Conservation (phyloP, 2,888 invertebrate species). For the Lochmaea crataegi region DNA sequence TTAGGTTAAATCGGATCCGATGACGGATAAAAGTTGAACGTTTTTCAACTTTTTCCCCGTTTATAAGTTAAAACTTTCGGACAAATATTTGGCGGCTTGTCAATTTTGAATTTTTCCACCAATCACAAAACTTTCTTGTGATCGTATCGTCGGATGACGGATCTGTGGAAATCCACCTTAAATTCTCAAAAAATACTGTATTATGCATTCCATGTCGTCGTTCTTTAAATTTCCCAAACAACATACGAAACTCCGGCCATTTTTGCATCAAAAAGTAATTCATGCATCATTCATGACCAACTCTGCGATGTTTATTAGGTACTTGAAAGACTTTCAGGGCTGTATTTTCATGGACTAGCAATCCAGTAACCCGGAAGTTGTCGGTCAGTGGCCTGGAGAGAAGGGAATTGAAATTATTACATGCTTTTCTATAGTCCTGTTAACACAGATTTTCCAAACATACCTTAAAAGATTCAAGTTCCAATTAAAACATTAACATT, state of each 20-base stretch:
- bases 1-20: too few relatives aligned
- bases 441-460: not conserved
- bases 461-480: not conserved
- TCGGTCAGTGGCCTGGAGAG: conserved; percentile 47
- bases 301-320: conserved; percentile 32
- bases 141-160: too few relatives aligned
- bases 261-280: conserved; percentile 9
- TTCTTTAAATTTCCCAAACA: not conserved
- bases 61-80: too few relatives aligned
- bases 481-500: too few relatives aligned
- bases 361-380: conserved; percentile 45
- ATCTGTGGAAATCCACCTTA: too few relatives aligned
- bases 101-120: too few relatives aligned
- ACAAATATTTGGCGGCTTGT: too few relatives aligned
- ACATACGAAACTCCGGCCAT: conserved; percentile 8
- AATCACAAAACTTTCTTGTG: too few relatives aligned
- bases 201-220: not conserved
- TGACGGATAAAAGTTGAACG: too few relatives aligned
- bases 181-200: not conserved
- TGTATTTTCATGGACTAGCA: conserved; percentile 41
- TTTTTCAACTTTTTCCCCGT: too few relatives aligned
- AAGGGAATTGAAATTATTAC: conserved; percentile 36
- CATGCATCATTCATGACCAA: conserved; percentile 28
- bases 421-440: conserved; percentile 2
- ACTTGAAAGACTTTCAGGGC: conserved; percentile 40